Evolutionary conservation across 1,140 invertebrate species (phyloP).

Genomic region (Drosophila grimshawi): DNA sequence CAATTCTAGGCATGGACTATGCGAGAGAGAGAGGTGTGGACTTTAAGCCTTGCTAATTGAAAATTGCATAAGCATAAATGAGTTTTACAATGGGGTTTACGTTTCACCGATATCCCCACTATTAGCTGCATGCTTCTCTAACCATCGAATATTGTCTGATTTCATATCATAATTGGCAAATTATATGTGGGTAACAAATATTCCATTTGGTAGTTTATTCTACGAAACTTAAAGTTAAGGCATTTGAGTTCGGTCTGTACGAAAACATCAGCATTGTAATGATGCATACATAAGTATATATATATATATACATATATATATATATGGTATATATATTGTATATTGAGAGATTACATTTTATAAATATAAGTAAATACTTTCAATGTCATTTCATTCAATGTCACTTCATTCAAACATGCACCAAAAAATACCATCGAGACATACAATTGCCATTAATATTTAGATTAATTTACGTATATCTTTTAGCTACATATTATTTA

Average conservation of each 20-base stretch:
- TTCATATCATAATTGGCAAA: conserved; percentile 50
- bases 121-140: conserved; percentile 11
- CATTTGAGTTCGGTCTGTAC: conserved; percentile 37
- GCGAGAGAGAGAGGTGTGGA: conserved; percentile 35
- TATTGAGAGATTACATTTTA: conserved; percentile 50
- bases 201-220: conserved; percentile 23
- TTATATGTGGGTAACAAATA: conserved; percentile 28
- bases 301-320: conserved; percentile 28
- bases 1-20: conserved; percentile 31
- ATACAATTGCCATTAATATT: conserved; percentile 45
- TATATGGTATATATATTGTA: conserved; percentile 30
- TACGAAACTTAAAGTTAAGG: conserved; percentile 43
- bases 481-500: conserved; percentile 33
- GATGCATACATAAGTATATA: conserved; percentile 32
- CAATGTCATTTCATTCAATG: conserved; percentile 28
- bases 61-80: conserved; percentile 54
- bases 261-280: conserved; percentile 52
- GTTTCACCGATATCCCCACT: not conserved
- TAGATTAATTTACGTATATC: conserved; percentile 54
- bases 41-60: conserved; percentile 71
- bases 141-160: conserved; percentile 40
- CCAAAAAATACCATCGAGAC: conserved; percentile 36
- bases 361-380: conserved; percentile 56
- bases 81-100: conserved; percentile 3
- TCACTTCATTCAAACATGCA: conserved; percentile 32